phyloP scores from a whole-genome alignment of 2,797 vertebrate species.

The Oreochromis mossambicus region DNA sequence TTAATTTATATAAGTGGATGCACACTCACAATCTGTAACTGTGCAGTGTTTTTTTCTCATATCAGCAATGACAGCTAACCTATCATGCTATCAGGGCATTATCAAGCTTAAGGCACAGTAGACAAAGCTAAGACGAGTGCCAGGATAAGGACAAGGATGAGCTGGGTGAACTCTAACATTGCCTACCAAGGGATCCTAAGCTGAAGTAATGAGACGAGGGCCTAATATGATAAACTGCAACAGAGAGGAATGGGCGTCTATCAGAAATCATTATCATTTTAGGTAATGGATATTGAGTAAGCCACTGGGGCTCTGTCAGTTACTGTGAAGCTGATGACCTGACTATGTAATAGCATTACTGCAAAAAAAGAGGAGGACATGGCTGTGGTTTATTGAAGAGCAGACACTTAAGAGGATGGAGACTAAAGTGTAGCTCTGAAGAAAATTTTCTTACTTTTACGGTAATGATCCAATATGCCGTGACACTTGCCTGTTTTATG shows the following conservation, averaged over 20 bases:
- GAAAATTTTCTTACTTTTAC: not conserved
- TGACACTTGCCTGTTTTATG: not conserved
- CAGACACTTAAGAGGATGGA: not conserved
- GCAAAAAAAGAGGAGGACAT: not conserved
- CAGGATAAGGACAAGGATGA: not conserved
- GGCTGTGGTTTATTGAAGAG: not conserved
- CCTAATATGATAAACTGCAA: slow-evolving; percentile 19
- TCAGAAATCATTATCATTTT: slow-evolving; percentile 41
- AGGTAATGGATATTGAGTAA: slow-evolving; percentile 30
- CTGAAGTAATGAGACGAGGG: slow-evolving; percentile 10
- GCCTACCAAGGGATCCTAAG: not conserved
- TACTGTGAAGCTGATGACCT: not conserved
- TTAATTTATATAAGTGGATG: not conserved
- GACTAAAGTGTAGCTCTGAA: not conserved
- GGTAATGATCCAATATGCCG: fast-evolving
- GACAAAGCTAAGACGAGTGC: slow-evolving; percentile 2
- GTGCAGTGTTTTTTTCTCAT: not conserved
- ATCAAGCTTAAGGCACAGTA: not conserved
- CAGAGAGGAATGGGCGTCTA: not conserved
- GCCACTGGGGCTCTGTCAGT: slow-evolving; percentile 7
- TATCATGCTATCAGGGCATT: not conserved
- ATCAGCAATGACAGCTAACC: not conserved
- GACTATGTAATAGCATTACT: not conserved
- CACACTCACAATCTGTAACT: not conserved
- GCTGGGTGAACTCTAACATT: not conserved